A percentile compares a stretch with the other conserved stretches of the same genome.
Conservation (phyloP, 2,113 vertebrate species). For the Alligator sinensis region DNA sequence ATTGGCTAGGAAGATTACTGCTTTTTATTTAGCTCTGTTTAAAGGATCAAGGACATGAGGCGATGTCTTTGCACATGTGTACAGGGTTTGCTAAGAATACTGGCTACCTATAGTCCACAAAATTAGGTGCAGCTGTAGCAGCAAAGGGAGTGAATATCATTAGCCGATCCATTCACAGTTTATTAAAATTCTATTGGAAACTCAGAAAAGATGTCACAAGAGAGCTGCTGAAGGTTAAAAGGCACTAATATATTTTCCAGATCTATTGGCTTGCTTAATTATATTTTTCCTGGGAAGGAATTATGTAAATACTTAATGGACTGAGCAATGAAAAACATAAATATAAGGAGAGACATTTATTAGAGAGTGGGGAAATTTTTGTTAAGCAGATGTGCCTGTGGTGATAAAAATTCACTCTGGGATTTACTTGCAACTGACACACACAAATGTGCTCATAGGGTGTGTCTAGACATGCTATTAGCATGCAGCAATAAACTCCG, state of each 20-base stretch:
- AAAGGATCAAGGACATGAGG: background rate
- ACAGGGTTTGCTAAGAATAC: background rate
- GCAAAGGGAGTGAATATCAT: background rate
- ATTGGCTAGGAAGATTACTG: background rate
- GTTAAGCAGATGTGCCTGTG: background rate
- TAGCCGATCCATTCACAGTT: background rate
- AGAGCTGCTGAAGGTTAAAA: background rate
- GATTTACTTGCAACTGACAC: background rate
- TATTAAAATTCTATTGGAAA: conserved; percentile 7
- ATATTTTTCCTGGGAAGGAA: background rate
- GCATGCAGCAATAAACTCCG: no score
- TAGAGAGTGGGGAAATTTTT: background rate
- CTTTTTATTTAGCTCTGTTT: background rate
- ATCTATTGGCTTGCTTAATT: background rate
- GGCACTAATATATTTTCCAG: background rate
- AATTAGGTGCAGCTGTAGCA: conserved; percentile 20
- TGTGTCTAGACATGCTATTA: no score
- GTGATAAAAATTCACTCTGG: background rate
- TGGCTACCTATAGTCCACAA: background rate
- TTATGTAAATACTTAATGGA: background rate
- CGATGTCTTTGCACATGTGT: background rate
- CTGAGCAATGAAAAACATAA: background rate
- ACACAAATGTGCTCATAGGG: no score
- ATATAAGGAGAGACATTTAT: background rate
- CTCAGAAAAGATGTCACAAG: background rate